Conservation (phyloP, 2,113 vertebrate species). For the Recurvirostra avosetta region DNA sequence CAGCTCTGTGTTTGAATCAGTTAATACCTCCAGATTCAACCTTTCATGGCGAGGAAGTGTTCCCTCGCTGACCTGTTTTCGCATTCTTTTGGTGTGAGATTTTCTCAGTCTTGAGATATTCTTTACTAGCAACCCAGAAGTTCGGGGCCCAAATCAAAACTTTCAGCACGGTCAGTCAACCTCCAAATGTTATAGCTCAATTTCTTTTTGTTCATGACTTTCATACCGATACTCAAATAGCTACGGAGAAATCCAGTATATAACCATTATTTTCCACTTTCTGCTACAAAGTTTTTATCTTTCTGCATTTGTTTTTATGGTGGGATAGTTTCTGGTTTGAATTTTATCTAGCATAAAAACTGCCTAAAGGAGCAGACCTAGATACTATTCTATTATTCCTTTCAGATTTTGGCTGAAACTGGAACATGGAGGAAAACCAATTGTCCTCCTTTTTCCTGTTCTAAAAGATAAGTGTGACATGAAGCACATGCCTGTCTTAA, state of each 20-base stretch:
- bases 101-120: not conserved
- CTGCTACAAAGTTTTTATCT: constrained; percentile 25
- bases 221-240: not conserved
- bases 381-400: constrained; percentile 6
- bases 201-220: not conserved
- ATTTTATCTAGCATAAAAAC: constrained; percentile 47
- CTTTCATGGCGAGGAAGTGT: not conserved
- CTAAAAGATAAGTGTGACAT: constrained; percentile 60
- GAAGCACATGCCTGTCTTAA: constrained; percentile 60
- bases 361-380: constrained; percentile 18
- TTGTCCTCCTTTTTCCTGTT: constrained; percentile 58
- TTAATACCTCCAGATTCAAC: not conserved
- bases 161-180: not conserved
- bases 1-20: not conserved
- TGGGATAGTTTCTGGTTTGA: constrained; percentile 37
- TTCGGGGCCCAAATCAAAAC: not conserved
- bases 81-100: not conserved
- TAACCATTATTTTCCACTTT: constrained; percentile 34
- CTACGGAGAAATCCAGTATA: not conserved
- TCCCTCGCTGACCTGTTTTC: not conserved
- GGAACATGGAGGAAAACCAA: constrained; percentile 44
- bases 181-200: not conserved
- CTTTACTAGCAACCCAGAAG: not conserved
- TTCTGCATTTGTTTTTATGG: constrained; percentile 22
- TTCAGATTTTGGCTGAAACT: constrained; percentile 38